phyloP scores from a whole-genome alignment of 1,140 invertebrate species.

The Cydia splendana region DNA sequence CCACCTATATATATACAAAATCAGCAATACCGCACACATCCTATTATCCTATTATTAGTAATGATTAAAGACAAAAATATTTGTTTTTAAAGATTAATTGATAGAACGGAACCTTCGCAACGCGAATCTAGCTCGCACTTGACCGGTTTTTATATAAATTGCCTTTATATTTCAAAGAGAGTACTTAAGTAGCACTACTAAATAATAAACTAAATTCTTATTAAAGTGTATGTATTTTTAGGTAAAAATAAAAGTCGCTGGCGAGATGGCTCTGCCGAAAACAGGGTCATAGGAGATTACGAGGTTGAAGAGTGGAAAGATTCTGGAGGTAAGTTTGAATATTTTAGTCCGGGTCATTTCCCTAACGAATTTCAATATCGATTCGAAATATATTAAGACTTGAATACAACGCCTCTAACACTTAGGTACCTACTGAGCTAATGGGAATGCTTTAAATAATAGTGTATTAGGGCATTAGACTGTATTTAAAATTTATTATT shows the following conservation, averaged over 20 bases:
- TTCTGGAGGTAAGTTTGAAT: slow-evolving; percentile 69
- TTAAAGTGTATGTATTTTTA: slow-evolving; percentile 42
- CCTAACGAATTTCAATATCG: no score
- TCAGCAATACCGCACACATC: no score
- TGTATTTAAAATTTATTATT: no score
- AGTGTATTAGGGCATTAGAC: no score
- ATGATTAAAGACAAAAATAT: no score
- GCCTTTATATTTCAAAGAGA: not conserved
- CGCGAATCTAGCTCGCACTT: no score
- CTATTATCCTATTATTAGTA: no score
- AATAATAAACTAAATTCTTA: not conserved
- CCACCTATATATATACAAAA: no score
- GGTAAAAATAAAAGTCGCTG: slow-evolving; percentile 72
- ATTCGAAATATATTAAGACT: not conserved
- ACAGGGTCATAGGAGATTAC: slow-evolving; percentile 80
- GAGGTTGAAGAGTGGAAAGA: slow-evolving; percentile 82
- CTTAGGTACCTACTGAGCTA: not conserved
- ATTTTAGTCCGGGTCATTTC: no score
- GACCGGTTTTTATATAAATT: not conserved
- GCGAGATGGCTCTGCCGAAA: slow-evolving; percentile 72
- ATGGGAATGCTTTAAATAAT: not conserved
- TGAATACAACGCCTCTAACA: not conserved
- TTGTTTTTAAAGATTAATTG: no score
- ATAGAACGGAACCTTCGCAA: no score
- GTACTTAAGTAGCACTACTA: not conserved